Conservation (phyloP, 2,888 invertebrate genomes). For the Oxyscelio sp. region DNA sequence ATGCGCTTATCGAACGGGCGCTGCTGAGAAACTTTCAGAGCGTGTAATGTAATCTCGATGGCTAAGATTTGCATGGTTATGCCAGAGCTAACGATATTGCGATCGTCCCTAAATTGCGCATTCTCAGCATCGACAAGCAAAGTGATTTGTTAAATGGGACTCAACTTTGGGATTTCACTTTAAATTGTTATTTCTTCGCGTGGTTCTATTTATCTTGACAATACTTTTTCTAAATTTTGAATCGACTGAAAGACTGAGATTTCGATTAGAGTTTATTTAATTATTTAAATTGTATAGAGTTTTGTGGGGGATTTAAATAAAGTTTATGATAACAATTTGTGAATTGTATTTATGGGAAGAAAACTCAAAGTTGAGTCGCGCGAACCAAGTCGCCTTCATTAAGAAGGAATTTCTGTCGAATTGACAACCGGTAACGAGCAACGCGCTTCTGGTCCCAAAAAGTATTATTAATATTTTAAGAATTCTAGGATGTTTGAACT, state of each 20-base stretch:
- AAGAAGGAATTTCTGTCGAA: not conserved
- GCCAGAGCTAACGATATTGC: not conserved
- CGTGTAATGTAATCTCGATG: not conserved
- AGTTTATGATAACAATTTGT: no score
- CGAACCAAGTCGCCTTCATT: not conserved
- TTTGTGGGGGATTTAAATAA: no score
- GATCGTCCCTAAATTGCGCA: not conserved
- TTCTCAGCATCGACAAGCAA: no score
- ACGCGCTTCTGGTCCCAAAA: conserved; percentile 5
- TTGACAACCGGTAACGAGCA: not conserved
- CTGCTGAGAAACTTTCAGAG: not conserved
- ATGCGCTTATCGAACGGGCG: not conserved
- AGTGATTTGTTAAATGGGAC: not conserved
- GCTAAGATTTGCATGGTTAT: not conserved
- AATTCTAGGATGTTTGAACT: conserved; percentile 2
- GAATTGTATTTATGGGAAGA: no score
- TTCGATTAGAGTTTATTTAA: no score
- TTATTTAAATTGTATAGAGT: no score
- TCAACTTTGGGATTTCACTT: not conserved
- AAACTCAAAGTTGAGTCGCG: not conserved
- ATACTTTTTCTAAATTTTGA: no score
- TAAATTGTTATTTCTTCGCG: no score
- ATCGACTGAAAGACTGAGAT: no score
- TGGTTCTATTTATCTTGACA: no score
- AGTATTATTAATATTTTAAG: conserved; percentile 29